Conservation (phyloP, 2,888 invertebrate species). For the Cephus runcator region DNA sequence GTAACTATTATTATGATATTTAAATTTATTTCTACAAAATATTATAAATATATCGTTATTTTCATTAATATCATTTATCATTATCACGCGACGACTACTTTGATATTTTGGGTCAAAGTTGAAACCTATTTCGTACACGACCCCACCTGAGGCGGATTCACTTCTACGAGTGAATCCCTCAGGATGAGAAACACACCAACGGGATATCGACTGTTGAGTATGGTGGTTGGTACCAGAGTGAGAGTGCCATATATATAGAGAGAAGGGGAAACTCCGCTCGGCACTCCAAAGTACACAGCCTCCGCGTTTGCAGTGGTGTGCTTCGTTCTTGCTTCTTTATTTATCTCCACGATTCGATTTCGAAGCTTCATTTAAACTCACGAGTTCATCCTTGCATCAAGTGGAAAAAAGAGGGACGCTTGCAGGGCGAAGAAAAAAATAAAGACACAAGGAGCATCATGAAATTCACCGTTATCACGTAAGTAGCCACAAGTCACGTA, state of each 20-base stretch:
- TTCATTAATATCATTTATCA: background rate
- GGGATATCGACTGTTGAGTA: slow-evolving; percentile 9
- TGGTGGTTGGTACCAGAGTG: slow-evolving; percentile 35
- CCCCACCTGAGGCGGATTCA: background rate
- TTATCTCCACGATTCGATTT: slow-evolving; percentile 31
- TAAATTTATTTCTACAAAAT: background rate
- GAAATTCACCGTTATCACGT: slow-evolving; percentile 51
- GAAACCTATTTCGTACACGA: background rate
- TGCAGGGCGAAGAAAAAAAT: background rate
- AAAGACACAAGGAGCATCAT: slow-evolving; percentile 29
- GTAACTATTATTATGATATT: background rate
- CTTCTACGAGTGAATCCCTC: slow-evolving; percentile 10
- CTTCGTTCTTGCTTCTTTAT: slow-evolving; percentile 41
- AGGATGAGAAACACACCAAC: slow-evolving; percentile 9
- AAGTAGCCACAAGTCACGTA: slow-evolving; percentile 30
- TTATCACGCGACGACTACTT: background rate
- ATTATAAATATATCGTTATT: background rate
- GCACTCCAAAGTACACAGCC: slow-evolving; percentile 61
- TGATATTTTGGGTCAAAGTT: background rate
- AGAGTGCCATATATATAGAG: slow-evolving; percentile 54
- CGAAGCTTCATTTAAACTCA: background rate
- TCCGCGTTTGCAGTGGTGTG: slow-evolving; percentile 60
- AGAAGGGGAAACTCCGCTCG: slow-evolving; percentile 58
- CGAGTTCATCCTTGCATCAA: slow-evolving; percentile 15
- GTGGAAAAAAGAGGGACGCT: background rate